phyloP scores from a whole-genome alignment of 2,113 vertebrate genomes.

The Amblyopsis rosae region DNA sequence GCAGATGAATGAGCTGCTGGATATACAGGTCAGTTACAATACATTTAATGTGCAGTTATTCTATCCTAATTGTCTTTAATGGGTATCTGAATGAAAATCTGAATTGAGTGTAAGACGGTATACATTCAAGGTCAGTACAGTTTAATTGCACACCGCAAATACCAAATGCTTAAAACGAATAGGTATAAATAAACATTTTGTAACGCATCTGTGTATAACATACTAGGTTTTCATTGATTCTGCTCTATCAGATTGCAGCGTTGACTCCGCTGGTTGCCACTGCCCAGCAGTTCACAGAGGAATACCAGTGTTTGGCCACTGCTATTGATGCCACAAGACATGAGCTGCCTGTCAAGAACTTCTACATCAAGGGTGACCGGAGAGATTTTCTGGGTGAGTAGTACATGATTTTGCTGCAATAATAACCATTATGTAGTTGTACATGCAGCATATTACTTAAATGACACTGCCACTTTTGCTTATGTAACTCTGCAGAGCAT shows the following conservation, averaged over 20 bases:
- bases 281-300: slow-evolving; percentile 71
- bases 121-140: too few relatives aligned
- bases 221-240: not conserved
- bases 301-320: slow-evolving; percentile 81
- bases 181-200: too few relatives aligned
- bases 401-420: not conserved
- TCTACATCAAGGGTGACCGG: slow-evolving; percentile 77
- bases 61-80: not conserved
- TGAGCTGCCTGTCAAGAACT: slow-evolving; percentile 80
- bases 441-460: too few relatives aligned
- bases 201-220: not conserved
- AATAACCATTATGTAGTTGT: too few relatives aligned
- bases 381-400: slow-evolving; percentile 79
- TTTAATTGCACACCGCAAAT: too few relatives aligned
- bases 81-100: too few relatives aligned
- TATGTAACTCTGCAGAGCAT: too few relatives aligned
- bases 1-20: slow-evolving; percentile 65
- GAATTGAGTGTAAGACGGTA: too few relatives aligned
- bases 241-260: slow-evolving; percentile 71
- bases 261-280: slow-evolving; percentile 72
- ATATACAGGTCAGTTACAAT: slow-evolving; percentile 77
- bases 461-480: too few relatives aligned
- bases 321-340: slow-evolving; percentile 84
- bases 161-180: too few relatives aligned
- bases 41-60: not conserved